These are phyloP conservation scores for Parauchenoglanis ngamensis DNA, from an alignment of 2,797 vertebrate genomes.

Conservation along the genomic window DNA sequence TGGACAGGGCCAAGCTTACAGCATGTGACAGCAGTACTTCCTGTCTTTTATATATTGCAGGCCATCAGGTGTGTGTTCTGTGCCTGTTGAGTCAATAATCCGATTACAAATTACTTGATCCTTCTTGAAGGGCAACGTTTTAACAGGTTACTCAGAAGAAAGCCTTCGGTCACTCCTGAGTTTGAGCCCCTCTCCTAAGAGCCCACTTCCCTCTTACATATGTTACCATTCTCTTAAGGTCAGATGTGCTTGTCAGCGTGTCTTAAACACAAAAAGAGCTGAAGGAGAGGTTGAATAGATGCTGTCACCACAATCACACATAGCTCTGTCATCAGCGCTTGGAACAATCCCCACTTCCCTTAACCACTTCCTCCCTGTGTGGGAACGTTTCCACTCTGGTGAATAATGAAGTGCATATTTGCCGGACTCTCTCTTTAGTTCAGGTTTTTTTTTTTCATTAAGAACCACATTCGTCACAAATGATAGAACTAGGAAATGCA, in stretches of 20 bases:
- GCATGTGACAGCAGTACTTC: neutral
- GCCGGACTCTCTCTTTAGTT: slow-evolving; percentile 27
- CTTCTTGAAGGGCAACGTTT: neutral
- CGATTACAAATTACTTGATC: neutral
- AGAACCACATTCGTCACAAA: slow-evolving; percentile 2
- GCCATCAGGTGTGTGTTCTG: neutral
- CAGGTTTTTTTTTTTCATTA: neutral
- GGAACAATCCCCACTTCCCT: slow-evolving; percentile 45
- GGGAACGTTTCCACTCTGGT: slow-evolving; percentile 38
- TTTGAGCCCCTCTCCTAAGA: slow-evolving; percentile 19
- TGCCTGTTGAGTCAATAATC: neutral
- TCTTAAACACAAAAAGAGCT: slow-evolving; percentile 30
- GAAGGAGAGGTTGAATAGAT: slow-evolving; percentile 41
- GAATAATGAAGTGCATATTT: slow-evolving; percentile 15
- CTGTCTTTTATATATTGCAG: neutral
- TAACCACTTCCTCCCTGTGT: slow-evolving; percentile 46
- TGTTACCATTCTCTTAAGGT: slow-evolving; percentile 22
- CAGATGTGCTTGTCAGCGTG: slow-evolving; percentile 24
- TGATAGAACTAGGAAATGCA: neutral
- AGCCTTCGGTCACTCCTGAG: neutral
- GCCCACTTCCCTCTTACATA: neutral
- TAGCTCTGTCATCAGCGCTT: slow-evolving; percentile 42
- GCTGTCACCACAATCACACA: slow-evolving; percentile 27
- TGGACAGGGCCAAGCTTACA: neutral
- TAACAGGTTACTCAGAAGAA: neutral